These are phyloP conservation scores for Parapristionchus giblindavisi DNA, from an alignment of 2,888 invertebrate genomes.

Conservation along the genomic window DNA sequence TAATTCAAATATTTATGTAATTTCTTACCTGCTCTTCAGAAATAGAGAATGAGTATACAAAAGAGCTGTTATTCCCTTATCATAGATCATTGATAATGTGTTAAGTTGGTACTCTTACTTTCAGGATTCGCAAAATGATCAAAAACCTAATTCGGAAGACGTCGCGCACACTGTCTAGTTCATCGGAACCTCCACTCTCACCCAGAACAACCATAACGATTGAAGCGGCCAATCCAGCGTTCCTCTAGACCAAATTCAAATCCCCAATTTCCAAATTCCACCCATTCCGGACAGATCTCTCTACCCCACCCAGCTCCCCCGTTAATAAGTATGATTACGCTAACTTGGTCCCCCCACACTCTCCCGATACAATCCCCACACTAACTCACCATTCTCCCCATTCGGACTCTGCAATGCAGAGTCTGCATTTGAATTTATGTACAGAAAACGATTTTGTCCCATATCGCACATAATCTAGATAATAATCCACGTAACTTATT, in stretches of 20 bases:
- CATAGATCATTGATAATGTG: neutral
- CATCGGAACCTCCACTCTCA: conserved; percentile 64
- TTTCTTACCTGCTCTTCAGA: neutral
- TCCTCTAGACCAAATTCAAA: conserved; percentile 11
- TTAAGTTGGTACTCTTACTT: neutral
- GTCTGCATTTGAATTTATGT: too few species aligned
- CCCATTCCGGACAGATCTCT: conserved; percentile 1
- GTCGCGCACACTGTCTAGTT: conserved; percentile 65
- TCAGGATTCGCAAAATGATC: conserved; percentile 54
- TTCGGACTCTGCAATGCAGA: too few species aligned
- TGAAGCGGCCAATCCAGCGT: conserved; percentile 47
- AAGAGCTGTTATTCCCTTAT: too few species aligned
- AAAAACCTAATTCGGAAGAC: conserved; percentile 66
- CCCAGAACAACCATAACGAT: conserved; percentile 60
- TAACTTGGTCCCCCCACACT: neutral
- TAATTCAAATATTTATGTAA: neutral
- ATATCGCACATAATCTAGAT: too few species aligned
- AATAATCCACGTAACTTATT: too few species aligned
- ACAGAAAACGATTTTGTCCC: too few species aligned
- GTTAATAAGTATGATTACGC: conserved; percentile 7
- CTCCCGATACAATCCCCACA: neutral
- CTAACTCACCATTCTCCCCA: too few species aligned
- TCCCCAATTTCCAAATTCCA: neutral
- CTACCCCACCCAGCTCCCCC: neutral
- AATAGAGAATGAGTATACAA: too few species aligned